Evolutionary conservation across 2,113 vertebrate species (phyloP).

Genomic region (Leptobrachium leishanense): DNA sequence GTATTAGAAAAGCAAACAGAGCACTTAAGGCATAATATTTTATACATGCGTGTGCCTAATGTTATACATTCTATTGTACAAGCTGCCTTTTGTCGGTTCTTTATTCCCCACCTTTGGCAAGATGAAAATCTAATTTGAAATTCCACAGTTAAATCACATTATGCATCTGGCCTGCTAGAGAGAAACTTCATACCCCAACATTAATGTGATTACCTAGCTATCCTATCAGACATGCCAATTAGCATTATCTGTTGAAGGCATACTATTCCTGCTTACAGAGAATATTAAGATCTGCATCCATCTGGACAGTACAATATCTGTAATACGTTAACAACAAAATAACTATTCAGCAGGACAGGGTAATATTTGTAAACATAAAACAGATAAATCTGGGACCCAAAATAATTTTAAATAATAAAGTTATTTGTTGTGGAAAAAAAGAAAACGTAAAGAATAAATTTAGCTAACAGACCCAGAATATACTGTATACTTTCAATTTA

Average conservation of each 20-base stretch:
- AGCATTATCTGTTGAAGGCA: slow-evolving; percentile 21
- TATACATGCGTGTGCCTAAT: too few relatives aligned
- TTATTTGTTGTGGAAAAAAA: too few relatives aligned
- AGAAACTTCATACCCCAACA: slow-evolving; percentile 19
- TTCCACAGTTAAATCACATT: slow-evolving; percentile 35
- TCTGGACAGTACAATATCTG: background rate
- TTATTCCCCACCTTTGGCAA: background rate
- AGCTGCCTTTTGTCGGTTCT: background rate
- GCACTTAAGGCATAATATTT: too few relatives aligned
- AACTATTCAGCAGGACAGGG: too few relatives aligned
- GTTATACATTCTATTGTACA: too few relatives aligned
- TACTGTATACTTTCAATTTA: too few relatives aligned
- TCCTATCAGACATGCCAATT: slow-evolving; percentile 32
- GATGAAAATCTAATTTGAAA: slow-evolving; percentile 20
- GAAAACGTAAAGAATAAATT: too few relatives aligned
- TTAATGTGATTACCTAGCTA: slow-evolving; percentile 25
- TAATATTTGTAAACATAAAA: too few relatives aligned
- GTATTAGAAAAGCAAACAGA: too few relatives aligned
- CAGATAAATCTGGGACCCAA: too few relatives aligned
- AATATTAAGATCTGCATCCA: background rate
- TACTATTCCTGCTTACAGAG: slow-evolving; percentile 11
- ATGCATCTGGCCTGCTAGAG: slow-evolving; percentile 26
- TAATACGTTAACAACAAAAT: background rate
- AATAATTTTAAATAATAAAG: too few relatives aligned
- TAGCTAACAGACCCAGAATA: too few relatives aligned